These are phyloP conservation scores for Gymnorhina tibicen DNA, from an alignment of 2,113 vertebrate genomes.

Conservation along the genomic window DNA sequence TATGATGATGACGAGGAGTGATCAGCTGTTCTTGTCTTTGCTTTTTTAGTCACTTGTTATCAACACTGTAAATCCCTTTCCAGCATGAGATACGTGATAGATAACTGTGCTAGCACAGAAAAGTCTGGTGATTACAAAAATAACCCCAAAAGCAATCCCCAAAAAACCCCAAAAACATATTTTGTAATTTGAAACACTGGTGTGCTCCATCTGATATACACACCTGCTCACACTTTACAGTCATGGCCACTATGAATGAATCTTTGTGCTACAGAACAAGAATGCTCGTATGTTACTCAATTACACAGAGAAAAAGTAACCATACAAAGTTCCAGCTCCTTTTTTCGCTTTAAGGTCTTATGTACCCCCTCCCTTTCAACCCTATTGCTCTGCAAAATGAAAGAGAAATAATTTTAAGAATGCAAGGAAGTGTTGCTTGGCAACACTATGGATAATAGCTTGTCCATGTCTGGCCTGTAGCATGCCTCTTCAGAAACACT, in stretches of 20 bases:
- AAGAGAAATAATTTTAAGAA: constrained; percentile 7
- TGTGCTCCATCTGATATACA: neutral
- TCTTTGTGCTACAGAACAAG: neutral
- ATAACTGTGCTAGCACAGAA: neutral
- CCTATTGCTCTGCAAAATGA: neutral
- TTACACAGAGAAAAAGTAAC: neutral
- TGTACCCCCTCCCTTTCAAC: neutral
- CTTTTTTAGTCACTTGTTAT: neutral
- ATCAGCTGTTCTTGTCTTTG: neutral
- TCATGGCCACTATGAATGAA: neutral
- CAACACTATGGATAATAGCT: neutral
- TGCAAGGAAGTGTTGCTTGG: constrained; percentile 36
- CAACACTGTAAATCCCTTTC: neutral
- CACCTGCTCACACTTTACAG: neutral
- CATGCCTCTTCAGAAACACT: neutral
- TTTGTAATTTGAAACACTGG: neutral
- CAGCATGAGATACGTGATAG: neutral
- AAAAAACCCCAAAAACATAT: neutral
- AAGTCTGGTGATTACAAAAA: neutral
- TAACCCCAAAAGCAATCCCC: neutral
- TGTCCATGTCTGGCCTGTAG: neutral
- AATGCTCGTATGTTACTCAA: neutral
- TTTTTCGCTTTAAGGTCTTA: neutral
- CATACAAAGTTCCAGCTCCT: neutral
- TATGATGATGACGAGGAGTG: neutral